These are phyloP conservation scores for Eupristina koningsbergeri DNA, from an alignment of 1,140 invertebrate genomes.

Conservation along the genomic window DNA sequence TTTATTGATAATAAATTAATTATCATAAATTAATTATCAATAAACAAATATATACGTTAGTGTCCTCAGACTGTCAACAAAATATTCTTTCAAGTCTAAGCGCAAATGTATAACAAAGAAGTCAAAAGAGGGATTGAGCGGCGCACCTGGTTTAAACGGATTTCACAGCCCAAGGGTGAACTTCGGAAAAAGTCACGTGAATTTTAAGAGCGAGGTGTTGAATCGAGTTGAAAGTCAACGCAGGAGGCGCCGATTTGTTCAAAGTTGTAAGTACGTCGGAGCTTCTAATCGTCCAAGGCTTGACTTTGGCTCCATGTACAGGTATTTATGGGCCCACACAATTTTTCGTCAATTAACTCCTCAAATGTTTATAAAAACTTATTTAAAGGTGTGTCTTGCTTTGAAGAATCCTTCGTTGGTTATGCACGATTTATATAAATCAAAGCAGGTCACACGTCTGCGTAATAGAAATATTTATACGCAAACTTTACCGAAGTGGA, in stretches of 20 bases:
- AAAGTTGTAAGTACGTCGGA: conserved; percentile 39
- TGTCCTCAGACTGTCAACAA: too few species aligned
- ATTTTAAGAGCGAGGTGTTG: conserved; percentile 42
- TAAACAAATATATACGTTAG: too few species aligned
- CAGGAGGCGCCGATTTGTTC: conserved; percentile 45
- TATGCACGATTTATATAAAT: too few species aligned
- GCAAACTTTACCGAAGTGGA: too few species aligned
- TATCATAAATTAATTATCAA: too few species aligned
- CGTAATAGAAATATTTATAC: too few species aligned
- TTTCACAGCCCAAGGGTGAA: conserved; percentile 33
- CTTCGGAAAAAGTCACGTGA: conserved; percentile 42
- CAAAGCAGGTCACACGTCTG: too few species aligned
- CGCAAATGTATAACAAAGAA: neutral
- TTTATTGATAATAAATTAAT: too few species aligned
- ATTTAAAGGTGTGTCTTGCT: neutral
- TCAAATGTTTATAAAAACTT: neutral
- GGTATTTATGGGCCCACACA: neutral
- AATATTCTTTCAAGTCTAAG: neutral
- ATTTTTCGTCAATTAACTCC: conserved; percentile 3
- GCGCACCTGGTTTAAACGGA: conserved; percentile 36
- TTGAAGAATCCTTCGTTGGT: neutral
- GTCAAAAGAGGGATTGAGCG: neutral
- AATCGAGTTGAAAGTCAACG: conserved; percentile 28
- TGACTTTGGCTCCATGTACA: neutral
- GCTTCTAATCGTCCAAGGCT: conserved; percentile 22